phyloP scores from a whole-genome alignment of 2,797 vertebrate genomes.

The Numenius phaeopus region DNA sequence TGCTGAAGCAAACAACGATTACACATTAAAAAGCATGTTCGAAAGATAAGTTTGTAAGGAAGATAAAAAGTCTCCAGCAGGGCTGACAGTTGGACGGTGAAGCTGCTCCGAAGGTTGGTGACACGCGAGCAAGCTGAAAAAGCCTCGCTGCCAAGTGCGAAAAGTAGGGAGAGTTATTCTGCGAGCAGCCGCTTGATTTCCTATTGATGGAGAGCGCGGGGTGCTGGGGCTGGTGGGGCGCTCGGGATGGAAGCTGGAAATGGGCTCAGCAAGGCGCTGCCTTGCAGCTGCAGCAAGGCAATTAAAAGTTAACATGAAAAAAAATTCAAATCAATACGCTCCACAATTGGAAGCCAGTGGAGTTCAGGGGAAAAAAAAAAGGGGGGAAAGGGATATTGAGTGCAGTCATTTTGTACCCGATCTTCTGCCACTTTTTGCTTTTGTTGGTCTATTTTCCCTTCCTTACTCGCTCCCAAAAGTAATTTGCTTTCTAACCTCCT shows the following conservation, averaged over 20 bases:
- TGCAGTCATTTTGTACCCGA: neutral
- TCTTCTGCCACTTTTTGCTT: neutral
- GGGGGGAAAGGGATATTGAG: neutral
- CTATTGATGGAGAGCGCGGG: constrained; percentile 37
- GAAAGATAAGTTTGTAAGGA: constrained; percentile 51
- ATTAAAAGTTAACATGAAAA: constrained; percentile 55
- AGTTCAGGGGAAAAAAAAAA: neutral
- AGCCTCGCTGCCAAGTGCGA: neutral
- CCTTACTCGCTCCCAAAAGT: neutral
- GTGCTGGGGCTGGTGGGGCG: neutral
- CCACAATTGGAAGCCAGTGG: neutral
- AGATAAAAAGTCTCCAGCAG: constrained; percentile 47
- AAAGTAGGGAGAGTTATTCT: constrained; percentile 45
- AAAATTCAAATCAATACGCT: constrained; percentile 9
- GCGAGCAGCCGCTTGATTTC: constrained; percentile 40
- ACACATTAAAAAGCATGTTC: constrained; percentile 17
- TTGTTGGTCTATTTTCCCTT: constrained; percentile 7
- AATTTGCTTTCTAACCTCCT: neutral
- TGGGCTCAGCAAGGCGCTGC: constrained; percentile 42
- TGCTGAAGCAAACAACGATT: constrained; percentile 47
- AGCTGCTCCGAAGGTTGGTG: constrained; percentile 25
- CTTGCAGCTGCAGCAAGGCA: constrained; percentile 28
- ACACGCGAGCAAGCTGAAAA: neutral
- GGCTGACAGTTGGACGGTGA: constrained; percentile 9
- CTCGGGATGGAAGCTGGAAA: neutral